A percentile compares a stretch with the other conserved stretches of the same genome.
Evolutionary conservation across 2,888 invertebrate species (phyloP).

Genomic region (Stenodema calcarata): DNA sequence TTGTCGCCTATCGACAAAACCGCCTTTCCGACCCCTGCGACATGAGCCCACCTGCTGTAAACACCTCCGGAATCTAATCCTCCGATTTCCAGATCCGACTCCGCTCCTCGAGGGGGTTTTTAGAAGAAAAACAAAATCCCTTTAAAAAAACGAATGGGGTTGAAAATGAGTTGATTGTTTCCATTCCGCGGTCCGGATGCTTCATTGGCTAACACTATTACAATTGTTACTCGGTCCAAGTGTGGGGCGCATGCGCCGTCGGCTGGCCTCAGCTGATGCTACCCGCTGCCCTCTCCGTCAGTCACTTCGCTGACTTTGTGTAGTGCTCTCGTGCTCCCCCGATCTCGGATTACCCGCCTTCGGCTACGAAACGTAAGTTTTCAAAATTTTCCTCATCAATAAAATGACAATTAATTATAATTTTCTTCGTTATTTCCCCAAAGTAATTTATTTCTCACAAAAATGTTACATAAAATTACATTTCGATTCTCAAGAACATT

Average conservation of each 20-base stretch:
- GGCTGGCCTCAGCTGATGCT: slow-evolving; percentile 12
- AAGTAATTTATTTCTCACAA: too few relatives aligned
- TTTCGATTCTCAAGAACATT: too few relatives aligned
- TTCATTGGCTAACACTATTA: not conserved
- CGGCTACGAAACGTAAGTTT: slow-evolving; percentile 15
- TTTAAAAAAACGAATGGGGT: not conserved
- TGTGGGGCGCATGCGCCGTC: slow-evolving; percentile 9
- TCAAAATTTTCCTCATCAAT: not conserved
- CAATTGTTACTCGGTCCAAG: not conserved
- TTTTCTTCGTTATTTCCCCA: too few relatives aligned
- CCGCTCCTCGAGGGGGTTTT: not conserved
- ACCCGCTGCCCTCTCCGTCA: not conserved
- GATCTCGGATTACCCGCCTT: slow-evolving; percentile 12
- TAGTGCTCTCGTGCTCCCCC: slow-evolving; percentile 22
- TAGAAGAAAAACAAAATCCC: too few relatives aligned
- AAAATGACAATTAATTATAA: too few relatives aligned
- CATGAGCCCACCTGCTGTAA: too few relatives aligned
- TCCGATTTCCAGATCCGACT: not conserved
- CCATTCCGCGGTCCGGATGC: not conserved
- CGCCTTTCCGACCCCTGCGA: not conserved
- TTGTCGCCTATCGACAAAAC: not conserved
- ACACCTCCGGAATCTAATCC: not conserved
- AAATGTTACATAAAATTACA: too few relatives aligned
- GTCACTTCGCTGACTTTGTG: slow-evolving; percentile 27
- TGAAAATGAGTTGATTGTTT: not conserved